Percentiles rank a stretch among this genome's conserved stretches.
Conservation (phyloP, 2,888 invertebrate genomes). For the Rotaria socialis region DNA sequence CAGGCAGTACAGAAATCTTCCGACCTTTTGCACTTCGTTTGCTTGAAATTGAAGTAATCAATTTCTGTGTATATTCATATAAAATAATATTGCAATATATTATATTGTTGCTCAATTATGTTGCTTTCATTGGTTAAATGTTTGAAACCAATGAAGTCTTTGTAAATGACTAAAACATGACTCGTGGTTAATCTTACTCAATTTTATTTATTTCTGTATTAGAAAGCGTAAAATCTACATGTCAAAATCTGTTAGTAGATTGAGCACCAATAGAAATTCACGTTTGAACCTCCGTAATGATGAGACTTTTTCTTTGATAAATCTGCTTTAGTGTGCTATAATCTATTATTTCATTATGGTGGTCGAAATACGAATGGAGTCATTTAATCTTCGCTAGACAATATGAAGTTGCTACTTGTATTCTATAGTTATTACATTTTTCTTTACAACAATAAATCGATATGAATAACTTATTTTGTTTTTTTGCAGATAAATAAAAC, state of each 20-base stretch:
- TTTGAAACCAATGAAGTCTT: background rate
- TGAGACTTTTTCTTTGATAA: background rate
- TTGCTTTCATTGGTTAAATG: background rate
- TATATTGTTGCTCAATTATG: no score
- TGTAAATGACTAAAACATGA: background rate
- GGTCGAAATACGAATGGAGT: background rate
- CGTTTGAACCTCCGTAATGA: background rate
- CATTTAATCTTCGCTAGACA: background rate
- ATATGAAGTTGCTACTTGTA: background rate
- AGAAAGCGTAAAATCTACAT: no score
- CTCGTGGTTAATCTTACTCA: background rate
- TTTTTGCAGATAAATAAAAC: background rate
- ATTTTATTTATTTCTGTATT: no score
- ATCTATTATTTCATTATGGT: background rate
- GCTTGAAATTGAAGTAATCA: no score
- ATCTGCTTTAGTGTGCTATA: constrained; percentile 7
- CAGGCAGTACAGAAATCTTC: no score
- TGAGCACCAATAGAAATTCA: background rate
- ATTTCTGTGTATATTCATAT: no score
- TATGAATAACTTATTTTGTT: background rate
- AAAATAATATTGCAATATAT: no score
- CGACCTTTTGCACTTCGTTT: no score
- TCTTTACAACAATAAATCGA: background rate
- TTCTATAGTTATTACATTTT: background rate
- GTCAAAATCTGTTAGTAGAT: no score